Evolutionary conservation across 2,113 vertebrate genomes (phyloP), one percentile per base, ranked within the genome.

Genomic region (Istiophorus platypterus): DNA sequence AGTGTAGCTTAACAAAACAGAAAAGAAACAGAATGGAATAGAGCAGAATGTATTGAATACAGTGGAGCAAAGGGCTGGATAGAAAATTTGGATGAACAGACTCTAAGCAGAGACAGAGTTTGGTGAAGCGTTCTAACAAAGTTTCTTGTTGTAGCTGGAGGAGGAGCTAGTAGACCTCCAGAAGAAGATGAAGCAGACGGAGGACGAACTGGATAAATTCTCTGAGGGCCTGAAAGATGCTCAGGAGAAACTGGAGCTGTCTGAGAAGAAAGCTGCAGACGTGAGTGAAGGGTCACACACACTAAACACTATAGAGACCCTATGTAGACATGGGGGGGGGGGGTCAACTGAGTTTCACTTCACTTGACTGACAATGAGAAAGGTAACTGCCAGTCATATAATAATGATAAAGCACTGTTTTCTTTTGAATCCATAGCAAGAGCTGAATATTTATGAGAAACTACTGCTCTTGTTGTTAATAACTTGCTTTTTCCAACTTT

Each of bases 231-330:
- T 99, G 68, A 97, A 97, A 85, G 96, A 97, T 0, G 96, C 97
- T 57, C 97, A 97, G 91, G 98, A 98, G 83, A 98, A 97, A 92
- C 95, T 98, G 84, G 96, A 98, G 85, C 94, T 96, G 83, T 95
- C 97, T 0, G 97, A 99, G 88, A 97, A 95, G 93, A 97, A 94
- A 67, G 96, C 97, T 22, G 95, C 97, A 54, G 97, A 98, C 2
- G 97, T 99, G 94, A 37, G 98, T 96, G 11, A 45, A 74, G 6
- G 0, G 15, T 61, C 62, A 22, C 41, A 9, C 41, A 9, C 72
- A 78, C 57, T 29, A 34, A 4, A 34, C 31, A 34, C 31, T 34
- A 34, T 34, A 34, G 3, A 34, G 31, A 4, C 31, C 6, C 3
- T 34, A 34, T 41, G 31, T 15, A 73, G 52, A 74, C 45, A 41